Evolutionary conservation across 2,113 vertebrate species (phyloP), one percentile per base, ranked within the genome.

Genomic region (Protomyctophum bolini): DNA sequence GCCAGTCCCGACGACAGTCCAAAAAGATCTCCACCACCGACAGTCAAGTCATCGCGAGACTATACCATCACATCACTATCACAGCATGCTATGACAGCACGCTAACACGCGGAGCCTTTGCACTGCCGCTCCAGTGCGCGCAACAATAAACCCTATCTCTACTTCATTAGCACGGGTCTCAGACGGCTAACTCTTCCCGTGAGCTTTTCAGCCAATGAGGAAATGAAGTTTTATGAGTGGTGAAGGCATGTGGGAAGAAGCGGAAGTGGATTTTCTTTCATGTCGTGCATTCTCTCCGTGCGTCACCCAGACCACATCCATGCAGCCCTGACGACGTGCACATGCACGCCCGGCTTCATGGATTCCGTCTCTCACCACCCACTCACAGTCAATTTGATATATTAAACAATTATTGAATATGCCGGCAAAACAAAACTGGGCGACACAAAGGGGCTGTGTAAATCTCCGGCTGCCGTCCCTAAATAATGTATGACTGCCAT

Each of bases 361-460:
- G 50, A 9, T 78, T 83, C 75, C 75, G 9, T 12, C 50, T 9
- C 29, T 28, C 29, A 7, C 15, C 21, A 5, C 29, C 75, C 15
- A 66, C 84, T 86, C 82, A 80, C 79, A 91, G 89, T 91, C 89
- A 91, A 89, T 90, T 84, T 90, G 89, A 92, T 91, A 84, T 87
- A 91, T 92, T 91, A 90, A 91, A 92, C 85, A 90, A 93, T 91
- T 92, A 93, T 91, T 87, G 87, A 92, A 90, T 90, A 87, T 89
- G 88, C 86, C 89, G 90, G 87, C 86, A 89, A 89, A 92, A 92
- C 91, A 91, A 91, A 92, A 91, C 84, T 85, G 82, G 79, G 73
- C 84, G 85, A 89, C 83, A 91, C 82, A 88, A 85, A 87, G 86
- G 33, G 83, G 83, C 82, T 71, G 80, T 88, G 88, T 91, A 90